phyloP scores from a whole-genome alignment of 2,113 vertebrate genomes.

The Furnarius figulus region DNA sequence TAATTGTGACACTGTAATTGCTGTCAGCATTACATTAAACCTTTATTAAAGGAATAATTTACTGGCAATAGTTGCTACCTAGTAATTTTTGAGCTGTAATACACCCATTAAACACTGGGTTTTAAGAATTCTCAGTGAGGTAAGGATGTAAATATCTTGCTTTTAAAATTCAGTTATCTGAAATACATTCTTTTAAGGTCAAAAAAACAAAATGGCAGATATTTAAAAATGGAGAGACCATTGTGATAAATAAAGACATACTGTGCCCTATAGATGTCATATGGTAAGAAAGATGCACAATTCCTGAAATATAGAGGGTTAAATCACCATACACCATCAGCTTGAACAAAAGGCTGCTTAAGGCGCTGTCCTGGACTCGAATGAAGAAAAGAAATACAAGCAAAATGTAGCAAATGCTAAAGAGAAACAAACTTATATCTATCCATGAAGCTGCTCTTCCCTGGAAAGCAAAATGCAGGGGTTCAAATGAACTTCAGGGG shows the following conservation, averaged over 20 bases:
- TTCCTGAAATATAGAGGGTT: neutral
- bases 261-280: neutral
- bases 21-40: neutral
- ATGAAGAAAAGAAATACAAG: neutral
- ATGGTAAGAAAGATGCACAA: neutral
- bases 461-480: neutral
- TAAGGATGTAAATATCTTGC: neutral
- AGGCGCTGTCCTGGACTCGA: neutral
- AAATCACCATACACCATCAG: neutral
- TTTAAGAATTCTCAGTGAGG: neutral
- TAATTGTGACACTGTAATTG: neutral
- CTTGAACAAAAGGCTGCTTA: constrained; percentile 32
- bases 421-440: neutral
- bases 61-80: neutral
- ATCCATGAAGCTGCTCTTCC: neutral
- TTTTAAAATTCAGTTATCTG: neutral
- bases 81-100: neutral
- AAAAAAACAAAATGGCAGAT: neutral
- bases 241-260: neutral
- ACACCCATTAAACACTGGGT: neutral
- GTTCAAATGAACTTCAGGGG: neutral
- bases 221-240: neutral
- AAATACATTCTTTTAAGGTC: neutral
- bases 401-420: neutral
- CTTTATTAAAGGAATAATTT: neutral